Evolutionary conservation across 1,140 invertebrate genomes (phyloP).

Genomic region (Macrosteles quadrilineatus): DNA sequence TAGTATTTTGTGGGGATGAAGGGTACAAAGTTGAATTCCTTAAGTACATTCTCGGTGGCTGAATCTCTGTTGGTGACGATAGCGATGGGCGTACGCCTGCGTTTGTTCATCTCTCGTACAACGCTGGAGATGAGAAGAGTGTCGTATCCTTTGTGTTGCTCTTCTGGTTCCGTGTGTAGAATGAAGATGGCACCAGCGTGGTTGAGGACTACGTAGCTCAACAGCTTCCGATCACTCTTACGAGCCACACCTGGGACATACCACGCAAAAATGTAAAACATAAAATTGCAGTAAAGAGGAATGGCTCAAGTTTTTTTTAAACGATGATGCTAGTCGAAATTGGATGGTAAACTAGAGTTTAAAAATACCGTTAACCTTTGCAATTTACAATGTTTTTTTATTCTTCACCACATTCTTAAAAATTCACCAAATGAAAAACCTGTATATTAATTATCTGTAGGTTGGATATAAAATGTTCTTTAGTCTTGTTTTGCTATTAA

Average conservation of each 20-base stretch:
- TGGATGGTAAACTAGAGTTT: too few relatives aligned
- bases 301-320: too few relatives aligned
- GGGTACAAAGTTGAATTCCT: conserved; percentile 16
- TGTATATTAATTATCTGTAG: too few relatives aligned
- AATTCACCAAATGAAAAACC: too few relatives aligned
- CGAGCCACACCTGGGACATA: not conserved
- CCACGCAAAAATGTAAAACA: too few relatives aligned
- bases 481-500: too few relatives aligned
- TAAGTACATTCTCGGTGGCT: not conserved
- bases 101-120: not conserved
- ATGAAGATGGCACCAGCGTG: conserved; percentile 8
- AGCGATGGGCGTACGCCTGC: not conserved
- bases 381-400: too few relatives aligned
- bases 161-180: not conserved
- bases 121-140: not conserved
- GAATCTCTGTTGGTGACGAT: not conserved
- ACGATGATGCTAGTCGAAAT: too few relatives aligned
- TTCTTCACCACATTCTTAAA: too few relatives aligned
- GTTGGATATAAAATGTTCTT: too few relatives aligned
- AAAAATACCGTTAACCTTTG: too few relatives aligned
- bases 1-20: conserved; percentile 22
- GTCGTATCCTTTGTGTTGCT: not conserved
- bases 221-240: conserved; percentile 9
- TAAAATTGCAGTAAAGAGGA: too few relatives aligned
- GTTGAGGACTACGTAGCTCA: not conserved